phyloP scores from a whole-genome alignment of 2,888 invertebrate species.

The Chrysolina oricalcia region DNA sequence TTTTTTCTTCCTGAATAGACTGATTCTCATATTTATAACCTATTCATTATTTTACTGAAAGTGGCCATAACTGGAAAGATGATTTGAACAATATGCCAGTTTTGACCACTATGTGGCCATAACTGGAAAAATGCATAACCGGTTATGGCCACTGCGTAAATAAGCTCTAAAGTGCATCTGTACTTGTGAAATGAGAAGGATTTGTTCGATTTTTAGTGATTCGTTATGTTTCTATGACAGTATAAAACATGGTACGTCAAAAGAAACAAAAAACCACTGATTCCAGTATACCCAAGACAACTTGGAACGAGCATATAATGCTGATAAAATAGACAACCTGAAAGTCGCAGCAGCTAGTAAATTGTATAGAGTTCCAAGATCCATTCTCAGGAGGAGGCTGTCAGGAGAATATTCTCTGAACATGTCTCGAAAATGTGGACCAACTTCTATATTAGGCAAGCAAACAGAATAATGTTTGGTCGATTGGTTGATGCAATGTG shows the following conservation, averaged over 20 bases:
- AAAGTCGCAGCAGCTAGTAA: too few relatives aligned
- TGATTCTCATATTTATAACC: conserved; percentile 4
- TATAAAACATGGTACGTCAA: conserved; percentile 4
- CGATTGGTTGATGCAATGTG: not conserved
- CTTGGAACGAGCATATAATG: too few relatives aligned
- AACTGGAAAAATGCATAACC: too few relatives aligned
- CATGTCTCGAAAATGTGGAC: conserved; percentile 7
- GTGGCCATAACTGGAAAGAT: not conserved
- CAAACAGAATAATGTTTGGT: not conserved
- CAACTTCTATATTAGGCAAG: not conserved
- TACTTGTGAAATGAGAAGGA: too few relatives aligned
- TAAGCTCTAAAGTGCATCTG: too few relatives aligned
- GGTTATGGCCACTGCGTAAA: too few relatives aligned
- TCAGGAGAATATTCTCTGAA: conserved; percentile 5
- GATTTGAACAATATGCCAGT: conserved; percentile 4
- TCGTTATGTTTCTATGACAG: not conserved
- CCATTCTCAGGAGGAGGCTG: not conserved
- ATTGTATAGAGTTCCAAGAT: conserved; percentile 6
- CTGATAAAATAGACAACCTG: too few relatives aligned
- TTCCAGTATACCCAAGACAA: not conserved
- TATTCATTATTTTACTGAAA: conserved; percentile 7
- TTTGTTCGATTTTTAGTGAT: too few relatives aligned
- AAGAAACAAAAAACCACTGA: not conserved
- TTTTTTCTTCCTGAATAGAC: conserved; percentile 5
- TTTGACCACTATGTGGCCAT: too few relatives aligned